Base-by-base conservation (phyloP, 1,140 invertebrate genomes). In the honey bee (Apis mellifera) region DNA sequence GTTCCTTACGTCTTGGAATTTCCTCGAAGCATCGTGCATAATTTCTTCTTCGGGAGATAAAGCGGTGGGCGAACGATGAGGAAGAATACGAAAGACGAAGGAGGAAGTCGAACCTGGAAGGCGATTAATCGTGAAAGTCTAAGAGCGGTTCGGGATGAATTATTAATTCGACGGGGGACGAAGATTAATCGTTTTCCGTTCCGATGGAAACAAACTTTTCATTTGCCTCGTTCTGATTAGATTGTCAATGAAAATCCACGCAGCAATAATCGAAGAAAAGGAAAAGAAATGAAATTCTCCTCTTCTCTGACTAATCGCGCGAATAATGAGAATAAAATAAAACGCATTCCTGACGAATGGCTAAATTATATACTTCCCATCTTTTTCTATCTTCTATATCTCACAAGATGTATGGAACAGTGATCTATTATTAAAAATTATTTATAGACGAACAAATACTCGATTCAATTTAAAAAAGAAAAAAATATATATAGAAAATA, bases 111-210 rank as follows among this genome's bases (percentile, higher is more conserved):
- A 15, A 48, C n/a, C 23, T 54, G 42, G 42, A 57, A 70, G 66
- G 59, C 54, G 77, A 71, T 78, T 78, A 78, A 70, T 78, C 66
- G 66, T 26, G 12, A 59, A 32, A 26, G 77, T 57, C 66, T 26
- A 50, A 62, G 32, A 68, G 68, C 13, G 12, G n/a, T 60, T 48
- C 50, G 17, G 15, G 19, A 78, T 78, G 77, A 78, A 78, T 78
- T 78, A 78, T 78, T 78, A 78, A 78, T 78, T 78, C 77, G 64
- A 52, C n/a, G 55, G 48, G 23, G 55, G 54, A 71, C 77, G 50
- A 78, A 71, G 66, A 78, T 78, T 52, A 78, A 70, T 78, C 66
- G 55, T 12, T 42, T 71, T 78, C 66, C 65, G 54, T 15, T 15
- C 11, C 15, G n/a, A 23, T 19, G 12, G 65, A 48, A 26, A 57